phyloP scores from a whole-genome alignment of 2,113 vertebrate genomes.

The Malaclemys terrapin region DNA sequence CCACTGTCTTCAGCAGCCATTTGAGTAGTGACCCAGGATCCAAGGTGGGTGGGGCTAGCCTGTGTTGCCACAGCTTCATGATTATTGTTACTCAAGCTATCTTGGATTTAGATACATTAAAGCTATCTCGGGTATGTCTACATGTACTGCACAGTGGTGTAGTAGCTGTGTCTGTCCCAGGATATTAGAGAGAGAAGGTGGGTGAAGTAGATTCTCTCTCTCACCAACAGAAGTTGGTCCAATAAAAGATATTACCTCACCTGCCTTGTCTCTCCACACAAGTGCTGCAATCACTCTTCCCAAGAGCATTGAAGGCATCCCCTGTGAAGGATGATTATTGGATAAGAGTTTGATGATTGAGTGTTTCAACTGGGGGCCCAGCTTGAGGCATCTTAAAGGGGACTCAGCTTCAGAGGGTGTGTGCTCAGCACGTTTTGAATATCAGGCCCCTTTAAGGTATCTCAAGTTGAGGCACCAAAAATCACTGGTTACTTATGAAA shows the following conservation, averaged over 20 bases:
- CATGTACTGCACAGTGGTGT: neutral
- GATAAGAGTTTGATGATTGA: too few species aligned
- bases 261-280: neutral
- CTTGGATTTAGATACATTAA: too few species aligned
- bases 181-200: neutral
- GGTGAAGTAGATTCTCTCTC: neutral
- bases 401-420: neutral
- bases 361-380: neutral
- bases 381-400: neutral
- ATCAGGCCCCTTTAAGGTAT: neutral
- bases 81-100: too few species aligned
- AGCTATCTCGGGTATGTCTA: neutral
- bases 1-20: neutral
- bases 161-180: neutral
- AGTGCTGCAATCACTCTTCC: neutral
- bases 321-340: too few species aligned
- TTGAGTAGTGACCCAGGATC: too few species aligned
- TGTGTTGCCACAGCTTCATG: too few species aligned
- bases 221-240: neutral
- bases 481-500: neutral
- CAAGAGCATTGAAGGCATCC: too few species aligned
- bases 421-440: neutral
- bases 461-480: neutral
- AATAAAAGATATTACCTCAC: neutral
- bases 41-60: too few species aligned